phyloP scores from a whole-genome alignment of 2,113 vertebrate species.

The Chrysemys picta region DNA sequence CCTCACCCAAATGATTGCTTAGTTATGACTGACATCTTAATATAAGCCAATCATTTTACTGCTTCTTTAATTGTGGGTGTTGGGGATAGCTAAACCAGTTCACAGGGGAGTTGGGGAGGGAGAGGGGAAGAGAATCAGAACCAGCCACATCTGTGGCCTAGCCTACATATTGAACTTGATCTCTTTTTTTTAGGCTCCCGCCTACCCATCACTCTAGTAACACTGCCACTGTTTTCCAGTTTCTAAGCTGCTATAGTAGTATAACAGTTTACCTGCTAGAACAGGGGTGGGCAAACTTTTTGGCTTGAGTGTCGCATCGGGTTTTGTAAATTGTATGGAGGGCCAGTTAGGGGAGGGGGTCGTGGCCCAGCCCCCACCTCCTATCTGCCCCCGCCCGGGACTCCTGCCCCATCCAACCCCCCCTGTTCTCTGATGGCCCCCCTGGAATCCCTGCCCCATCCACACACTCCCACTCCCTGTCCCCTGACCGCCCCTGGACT shows the following conservation, averaged over 20 bases:
- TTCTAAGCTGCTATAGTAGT: background rate
- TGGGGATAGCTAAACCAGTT: background rate
- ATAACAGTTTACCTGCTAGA: background rate
- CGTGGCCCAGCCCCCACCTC: too few relatives aligned
- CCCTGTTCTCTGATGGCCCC: too few relatives aligned
- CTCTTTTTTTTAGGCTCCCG: background rate
- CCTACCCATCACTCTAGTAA: background rate
- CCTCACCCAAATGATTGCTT: constrained; percentile 44
- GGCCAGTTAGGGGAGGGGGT: too few relatives aligned
- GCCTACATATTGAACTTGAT: background rate
- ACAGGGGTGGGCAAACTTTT: too few relatives aligned
- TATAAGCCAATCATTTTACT: constrained; percentile 8
- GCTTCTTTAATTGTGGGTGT: constrained; percentile 22
- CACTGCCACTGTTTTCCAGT: background rate
- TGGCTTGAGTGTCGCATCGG: too few relatives aligned
- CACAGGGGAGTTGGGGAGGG: accelerated
- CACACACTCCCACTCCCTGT: too few relatives aligned
- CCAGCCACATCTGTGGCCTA: background rate
- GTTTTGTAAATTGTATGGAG: too few relatives aligned
- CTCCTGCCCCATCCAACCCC: too few relatives aligned
- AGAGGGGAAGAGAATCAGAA: background rate
- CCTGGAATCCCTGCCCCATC: too few relatives aligned
- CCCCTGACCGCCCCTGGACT: too few relatives aligned
- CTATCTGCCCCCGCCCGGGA: too few relatives aligned
- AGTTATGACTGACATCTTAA: background rate